Conservation (phyloP, 2,797 vertebrate genomes). For the Lagodon rhomboides region DNA sequence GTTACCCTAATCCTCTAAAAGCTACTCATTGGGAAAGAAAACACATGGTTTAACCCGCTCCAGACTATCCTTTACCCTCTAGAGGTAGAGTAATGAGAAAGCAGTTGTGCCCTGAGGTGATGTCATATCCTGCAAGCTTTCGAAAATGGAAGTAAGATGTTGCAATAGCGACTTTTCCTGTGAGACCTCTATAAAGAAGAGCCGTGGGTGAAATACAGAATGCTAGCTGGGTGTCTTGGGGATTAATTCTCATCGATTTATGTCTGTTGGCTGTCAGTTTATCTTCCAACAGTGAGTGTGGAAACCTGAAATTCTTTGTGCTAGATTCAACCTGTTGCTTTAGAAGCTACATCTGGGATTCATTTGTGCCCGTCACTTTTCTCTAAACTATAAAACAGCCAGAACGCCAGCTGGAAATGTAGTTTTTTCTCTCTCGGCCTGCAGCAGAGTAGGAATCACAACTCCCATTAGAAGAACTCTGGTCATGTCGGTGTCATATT, state of each 20-base stretch:
- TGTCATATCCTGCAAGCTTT: constrained; percentile 22
- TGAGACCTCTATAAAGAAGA: background rate
- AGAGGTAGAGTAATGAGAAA: background rate
- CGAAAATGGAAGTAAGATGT: constrained; percentile 3
- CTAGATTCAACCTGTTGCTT: constrained; percentile 24
- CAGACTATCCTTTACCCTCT: constrained; percentile 2
- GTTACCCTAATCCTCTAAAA: constrained; percentile 45
- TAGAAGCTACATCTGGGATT: constrained; percentile 21
- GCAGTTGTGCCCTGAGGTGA: constrained; percentile 15
- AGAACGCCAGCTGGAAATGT: constrained; percentile 30
- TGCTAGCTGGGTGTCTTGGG: background rate
- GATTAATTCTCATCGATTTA: constrained; percentile 3
- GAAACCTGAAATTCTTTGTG: background rate
- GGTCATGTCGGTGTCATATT: background rate
- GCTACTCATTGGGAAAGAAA: constrained; percentile 1
- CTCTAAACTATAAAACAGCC: constrained; percentile 4
- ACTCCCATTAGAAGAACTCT: background rate
- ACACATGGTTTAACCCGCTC: background rate
- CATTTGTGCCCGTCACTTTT: background rate
- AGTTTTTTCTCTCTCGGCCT: background rate
- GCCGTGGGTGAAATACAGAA: constrained; percentile 1
- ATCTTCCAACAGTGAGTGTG: background rate
- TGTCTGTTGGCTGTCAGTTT: background rate
- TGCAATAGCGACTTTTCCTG: background rate
- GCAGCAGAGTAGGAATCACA: background rate